Evolutionary conservation across 2,888 invertebrate genomes (phyloP).

Genomic region (Gonocerus acuteangulatus): DNA sequence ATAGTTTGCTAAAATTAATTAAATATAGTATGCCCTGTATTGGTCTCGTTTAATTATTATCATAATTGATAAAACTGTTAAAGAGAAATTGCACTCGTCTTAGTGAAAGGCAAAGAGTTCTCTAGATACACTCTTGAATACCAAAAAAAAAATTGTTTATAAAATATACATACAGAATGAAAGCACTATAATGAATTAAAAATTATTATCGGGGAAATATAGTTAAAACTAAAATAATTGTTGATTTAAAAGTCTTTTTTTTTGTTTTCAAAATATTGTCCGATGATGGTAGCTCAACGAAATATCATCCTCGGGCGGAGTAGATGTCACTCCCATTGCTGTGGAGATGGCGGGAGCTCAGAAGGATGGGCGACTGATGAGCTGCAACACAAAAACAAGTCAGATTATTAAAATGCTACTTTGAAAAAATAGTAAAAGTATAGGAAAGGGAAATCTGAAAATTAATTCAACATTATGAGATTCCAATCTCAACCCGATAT

Average conservation of each 20-base stretch:
- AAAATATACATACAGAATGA: conserved; percentile 15
- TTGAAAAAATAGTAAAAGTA: neutral
- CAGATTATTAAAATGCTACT: neutral
- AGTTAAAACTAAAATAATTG: too few species aligned
- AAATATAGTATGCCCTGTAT: conserved; percentile 20
- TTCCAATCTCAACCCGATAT: too few species aligned
- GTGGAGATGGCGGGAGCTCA: conserved; percentile 95
- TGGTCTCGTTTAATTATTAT: conserved; percentile 16
- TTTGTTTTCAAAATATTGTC: neutral
- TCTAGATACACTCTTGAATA: too few species aligned
- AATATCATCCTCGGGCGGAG: conserved; percentile 38
- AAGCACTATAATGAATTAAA: conserved; percentile 11
- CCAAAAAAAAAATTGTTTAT: neutral
- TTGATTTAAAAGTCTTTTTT: too few species aligned
- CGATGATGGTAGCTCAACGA: conserved; percentile 30
- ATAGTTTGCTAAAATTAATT: neutral
- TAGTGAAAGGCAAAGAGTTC: neutral
- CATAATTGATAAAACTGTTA: neutral
- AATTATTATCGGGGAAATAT: too few species aligned
- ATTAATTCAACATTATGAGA: too few species aligned
- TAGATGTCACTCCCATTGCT: conserved; percentile 84
- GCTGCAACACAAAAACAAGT: conserved; percentile 63
- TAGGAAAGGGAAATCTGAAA: too few species aligned
- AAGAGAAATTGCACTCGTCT: conserved; percentile 17
- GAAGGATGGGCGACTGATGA: conserved; percentile 95